phyloP scores from a whole-genome alignment of 30 jellyfish, hydroid and myxozoan species.

The Hydra vulgaris region DNA sequence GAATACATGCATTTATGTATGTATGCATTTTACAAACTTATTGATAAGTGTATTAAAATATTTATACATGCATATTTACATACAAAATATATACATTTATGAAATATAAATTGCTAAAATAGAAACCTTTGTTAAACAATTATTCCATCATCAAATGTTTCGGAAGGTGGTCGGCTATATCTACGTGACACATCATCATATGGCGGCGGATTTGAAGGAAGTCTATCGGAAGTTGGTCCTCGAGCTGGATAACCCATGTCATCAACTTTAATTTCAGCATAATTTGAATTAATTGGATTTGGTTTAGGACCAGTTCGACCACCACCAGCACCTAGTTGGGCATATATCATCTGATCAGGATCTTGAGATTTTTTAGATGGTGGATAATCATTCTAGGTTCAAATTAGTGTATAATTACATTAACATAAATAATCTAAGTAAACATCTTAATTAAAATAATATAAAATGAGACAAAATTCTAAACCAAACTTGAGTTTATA shows the following conservation, averaged over 20 bases:
- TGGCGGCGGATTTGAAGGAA: constrained; percentile 5
- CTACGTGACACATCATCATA: constrained; percentile 6
- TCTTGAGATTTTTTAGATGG: constrained; percentile 10
- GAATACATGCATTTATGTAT: too few relatives aligned
- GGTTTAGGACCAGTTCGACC: constrained; percentile 36
- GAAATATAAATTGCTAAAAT: background rate
- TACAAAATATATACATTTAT: background rate
- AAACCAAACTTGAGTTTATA: too few relatives aligned
- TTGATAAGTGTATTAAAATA: too few relatives aligned
- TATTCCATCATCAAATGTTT: constrained; percentile 10
- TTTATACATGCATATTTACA: background rate
- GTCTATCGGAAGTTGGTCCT: constrained; percentile 19
- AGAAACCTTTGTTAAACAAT: constrained; percentile 9
- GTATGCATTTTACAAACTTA: too few relatives aligned
- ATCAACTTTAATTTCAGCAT: constrained; percentile 35
- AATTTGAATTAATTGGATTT: constrained; percentile 15
- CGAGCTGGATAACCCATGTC: constrained; percentile 29
- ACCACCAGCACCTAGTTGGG: constrained; percentile 38
- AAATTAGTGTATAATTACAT: too few relatives aligned
- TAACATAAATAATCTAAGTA: too few relatives aligned
- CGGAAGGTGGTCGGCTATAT: constrained; percentile 28
- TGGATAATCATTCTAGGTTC: background rate
- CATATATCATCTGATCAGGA: constrained; percentile 24
- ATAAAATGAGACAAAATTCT: too few relatives aligned
- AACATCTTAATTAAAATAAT: too few relatives aligned